These are phyloP conservation scores for Progne subis DNA, from an alignment of 2,113 vertebrate species.

Conservation along the genomic window DNA sequence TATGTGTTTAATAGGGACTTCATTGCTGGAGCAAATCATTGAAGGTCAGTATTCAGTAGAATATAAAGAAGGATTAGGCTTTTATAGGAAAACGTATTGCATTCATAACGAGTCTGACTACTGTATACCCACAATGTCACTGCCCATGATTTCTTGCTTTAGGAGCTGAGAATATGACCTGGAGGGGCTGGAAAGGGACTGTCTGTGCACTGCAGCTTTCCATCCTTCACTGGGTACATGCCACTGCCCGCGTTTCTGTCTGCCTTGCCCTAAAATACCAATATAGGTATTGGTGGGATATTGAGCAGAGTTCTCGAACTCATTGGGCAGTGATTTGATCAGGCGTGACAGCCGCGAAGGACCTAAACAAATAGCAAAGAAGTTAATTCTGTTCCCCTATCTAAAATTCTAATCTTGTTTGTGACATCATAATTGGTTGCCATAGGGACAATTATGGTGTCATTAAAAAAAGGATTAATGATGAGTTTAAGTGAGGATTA, in stretches of 20 bases:
- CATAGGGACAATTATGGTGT: slow-evolving; percentile 59
- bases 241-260: background rate
- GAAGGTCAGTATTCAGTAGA: background rate
- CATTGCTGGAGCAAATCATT: background rate
- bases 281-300: background rate
- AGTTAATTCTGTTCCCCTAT: slow-evolving; percentile 45
- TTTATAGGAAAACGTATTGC: background rate
- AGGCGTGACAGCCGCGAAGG: background rate
- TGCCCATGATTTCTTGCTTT: background rate
- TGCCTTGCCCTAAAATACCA: background rate
- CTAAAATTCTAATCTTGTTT: slow-evolving; percentile 54
- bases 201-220: background rate
- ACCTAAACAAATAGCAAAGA: background rate
- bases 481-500: slow-evolving; percentile 53
- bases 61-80: background rate
- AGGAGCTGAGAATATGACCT: background rate
- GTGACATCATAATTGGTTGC: slow-evolving; percentile 60
- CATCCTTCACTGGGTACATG: rapidly evolving
- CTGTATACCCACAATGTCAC: background rate
- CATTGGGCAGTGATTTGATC: background rate
- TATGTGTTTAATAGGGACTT: background rate
- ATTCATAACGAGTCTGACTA: background rate
- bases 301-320: background rate
- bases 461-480: slow-evolving; percentile 55
- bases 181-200: background rate